Percentiles rank a stretch among this genome's conserved stretches.
These are phyloP conservation scores for Harpagoxenus sublaevis DNA, from an alignment of 2,888 invertebrate genomes.

Conservation along the genomic window DNA sequence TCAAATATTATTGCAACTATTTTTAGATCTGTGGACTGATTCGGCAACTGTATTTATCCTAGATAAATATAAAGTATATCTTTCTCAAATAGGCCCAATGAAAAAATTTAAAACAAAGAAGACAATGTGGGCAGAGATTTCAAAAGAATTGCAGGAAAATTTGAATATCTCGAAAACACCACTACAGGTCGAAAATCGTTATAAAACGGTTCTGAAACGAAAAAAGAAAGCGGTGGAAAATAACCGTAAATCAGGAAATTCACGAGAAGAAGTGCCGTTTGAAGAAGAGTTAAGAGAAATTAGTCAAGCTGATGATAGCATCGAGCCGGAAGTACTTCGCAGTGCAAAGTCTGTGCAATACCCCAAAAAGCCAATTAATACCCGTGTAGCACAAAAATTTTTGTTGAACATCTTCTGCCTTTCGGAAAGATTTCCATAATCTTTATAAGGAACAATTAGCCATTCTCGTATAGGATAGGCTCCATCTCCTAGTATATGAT, in stretches of 20 bases:
- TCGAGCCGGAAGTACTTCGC: conserved; percentile 67
- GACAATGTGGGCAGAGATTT: not conserved
- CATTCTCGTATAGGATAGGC: no score
- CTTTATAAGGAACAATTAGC: no score
- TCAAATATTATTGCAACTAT: not conserved
- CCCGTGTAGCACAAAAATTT: no score
- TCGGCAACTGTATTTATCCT: conserved; percentile 5
- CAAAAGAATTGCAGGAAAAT: not conserved
- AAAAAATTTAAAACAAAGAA: conserved; percentile 13
- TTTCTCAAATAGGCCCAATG: conserved; percentile 19
- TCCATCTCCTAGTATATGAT: no score
- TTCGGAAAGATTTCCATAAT: no score
- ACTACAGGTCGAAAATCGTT: conserved; percentile 60
- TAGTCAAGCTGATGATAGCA: conserved; percentile 66
- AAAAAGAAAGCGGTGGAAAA: conserved; percentile 68
- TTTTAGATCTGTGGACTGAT: conserved; percentile 1
- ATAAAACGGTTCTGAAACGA: conserved; percentile 69
- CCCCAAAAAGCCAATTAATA: conserved; percentile 11
- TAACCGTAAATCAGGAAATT: conserved; percentile 61
- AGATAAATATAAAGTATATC: not conserved
- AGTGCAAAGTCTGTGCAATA: conserved; percentile 41
- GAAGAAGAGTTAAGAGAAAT: conserved; percentile 69
- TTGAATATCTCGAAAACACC: not conserved
- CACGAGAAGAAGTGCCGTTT: conserved; percentile 60
- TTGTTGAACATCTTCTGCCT: no score